Evolutionary conservation across 1,140 invertebrate species (phyloP).

Genomic region (Helicoverpa armigera): DNA sequence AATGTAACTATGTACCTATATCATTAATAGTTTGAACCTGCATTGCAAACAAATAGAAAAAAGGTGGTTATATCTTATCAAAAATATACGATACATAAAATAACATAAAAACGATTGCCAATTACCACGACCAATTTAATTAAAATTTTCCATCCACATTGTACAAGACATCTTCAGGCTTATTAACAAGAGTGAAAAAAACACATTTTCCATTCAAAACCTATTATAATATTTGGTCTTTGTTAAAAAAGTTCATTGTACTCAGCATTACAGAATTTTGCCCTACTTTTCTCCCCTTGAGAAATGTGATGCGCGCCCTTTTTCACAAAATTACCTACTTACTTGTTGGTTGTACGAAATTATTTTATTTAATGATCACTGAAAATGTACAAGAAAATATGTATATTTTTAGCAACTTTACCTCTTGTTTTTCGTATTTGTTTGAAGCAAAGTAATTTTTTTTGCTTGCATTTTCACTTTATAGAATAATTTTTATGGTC

Average conservation of each 20-base stretch:
- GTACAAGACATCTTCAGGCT: neutral
- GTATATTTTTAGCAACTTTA: no score
- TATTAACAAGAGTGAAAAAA: slow-evolving; percentile 20
- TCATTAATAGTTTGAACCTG: no score
- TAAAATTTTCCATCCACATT: neutral
- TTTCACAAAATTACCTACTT: slow-evolving; percentile 11
- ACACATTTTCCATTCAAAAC: neutral
- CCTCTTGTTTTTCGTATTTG: no score
- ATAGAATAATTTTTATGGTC: no score
- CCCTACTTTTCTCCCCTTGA: slow-evolving; percentile 9
- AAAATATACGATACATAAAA: neutral
- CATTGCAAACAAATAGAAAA: no score
- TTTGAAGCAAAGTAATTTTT: no score
- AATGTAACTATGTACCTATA: no score
- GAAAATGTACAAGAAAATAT: neutral
- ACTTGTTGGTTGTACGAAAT: no score
- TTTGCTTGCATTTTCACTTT: no score
- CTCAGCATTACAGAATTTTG: neutral
- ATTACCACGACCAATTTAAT: neutral
- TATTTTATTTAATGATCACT: neutral
- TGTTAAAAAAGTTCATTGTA: slow-evolving; percentile 13
- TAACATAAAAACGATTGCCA: neutral
- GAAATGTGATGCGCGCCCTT: slow-evolving; percentile 11
- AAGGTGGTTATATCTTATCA: neutral
- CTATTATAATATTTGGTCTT: slow-evolving; percentile 12